These are phyloP conservation scores for Rhombomys opimus DNA, from an alignment of 2,113 vertebrate species.

Conservation along the genomic window DNA sequence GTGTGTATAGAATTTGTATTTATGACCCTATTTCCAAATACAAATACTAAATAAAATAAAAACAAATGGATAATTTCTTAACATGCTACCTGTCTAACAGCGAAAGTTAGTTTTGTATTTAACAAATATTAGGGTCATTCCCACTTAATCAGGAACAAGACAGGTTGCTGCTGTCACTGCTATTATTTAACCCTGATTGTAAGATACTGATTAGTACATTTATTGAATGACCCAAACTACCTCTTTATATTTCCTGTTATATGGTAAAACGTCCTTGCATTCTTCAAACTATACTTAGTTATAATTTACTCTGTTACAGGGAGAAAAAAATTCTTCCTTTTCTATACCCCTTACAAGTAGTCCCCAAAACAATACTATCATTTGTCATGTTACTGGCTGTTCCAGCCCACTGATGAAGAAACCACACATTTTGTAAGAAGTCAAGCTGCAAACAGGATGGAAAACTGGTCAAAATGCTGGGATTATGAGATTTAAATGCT, in stretches of 20 bases:
- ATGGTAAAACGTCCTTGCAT: not conserved
- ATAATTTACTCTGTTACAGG: slow-evolving; percentile 9
- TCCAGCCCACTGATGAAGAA: not conserved
- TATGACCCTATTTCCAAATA: not conserved
- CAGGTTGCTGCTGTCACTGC: not conserved
- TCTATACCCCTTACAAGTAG: not conserved
- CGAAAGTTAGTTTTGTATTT: slow-evolving; percentile 23
- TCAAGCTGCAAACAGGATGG: not conserved
- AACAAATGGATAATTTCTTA: slow-evolving; percentile 10
- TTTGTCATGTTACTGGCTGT: not conserved
- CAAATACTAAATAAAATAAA: slow-evolving; percentile 12
- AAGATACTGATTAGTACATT: not conserved
- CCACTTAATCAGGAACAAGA: not conserved
- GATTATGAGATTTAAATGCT: not conserved
- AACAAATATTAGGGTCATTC: not conserved
- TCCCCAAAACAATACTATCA: not conserved
- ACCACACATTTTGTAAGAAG: not conserved
- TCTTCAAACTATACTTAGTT: not conserved
- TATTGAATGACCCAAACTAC: not conserved
- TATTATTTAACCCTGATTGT: not conserved
- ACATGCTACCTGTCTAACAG: not conserved
- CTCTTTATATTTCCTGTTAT: not conserved
- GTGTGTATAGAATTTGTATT: not conserved
- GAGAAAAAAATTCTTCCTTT: not conserved
- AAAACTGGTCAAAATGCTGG: not conserved